Conservation (phyloP, 2,888 invertebrate species). For the Lottia scabra region DNA sequence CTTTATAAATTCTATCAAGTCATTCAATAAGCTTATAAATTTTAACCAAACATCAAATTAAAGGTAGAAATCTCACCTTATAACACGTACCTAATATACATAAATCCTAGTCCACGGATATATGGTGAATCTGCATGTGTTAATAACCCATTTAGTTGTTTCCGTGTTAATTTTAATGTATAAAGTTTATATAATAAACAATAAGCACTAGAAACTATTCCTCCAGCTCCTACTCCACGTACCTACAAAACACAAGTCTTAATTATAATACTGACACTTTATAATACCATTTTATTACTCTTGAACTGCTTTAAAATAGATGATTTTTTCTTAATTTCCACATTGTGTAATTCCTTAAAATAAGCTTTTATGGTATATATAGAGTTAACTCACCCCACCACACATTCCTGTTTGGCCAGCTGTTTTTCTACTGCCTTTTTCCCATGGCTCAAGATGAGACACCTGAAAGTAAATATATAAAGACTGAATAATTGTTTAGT, state of each 20-base stretch:
- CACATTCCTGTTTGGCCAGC: slow-evolving; percentile 99
- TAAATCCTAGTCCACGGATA: slow-evolving; percentile 92
- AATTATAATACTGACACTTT: neutral
- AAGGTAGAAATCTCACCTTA: neutral
- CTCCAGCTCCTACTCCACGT: slow-evolving; percentile 98
- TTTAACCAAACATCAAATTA: too few relatives aligned
- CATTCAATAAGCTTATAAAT: too few relatives aligned
- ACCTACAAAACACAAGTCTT: slow-evolving; percentile 75
- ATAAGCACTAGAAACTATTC: slow-evolving; percentile 99
- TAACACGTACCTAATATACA: slow-evolving; percentile 77
- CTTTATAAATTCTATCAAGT: too few relatives aligned
- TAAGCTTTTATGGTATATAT: too few relatives aligned
- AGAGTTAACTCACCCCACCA: slow-evolving; percentile 95
- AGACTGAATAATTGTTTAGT: neutral
- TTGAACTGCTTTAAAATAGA: too few relatives aligned
- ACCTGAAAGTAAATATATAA: slow-evolving; percentile 70
- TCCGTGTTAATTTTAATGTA: slow-evolving; percentile 94
- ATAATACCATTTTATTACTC: neutral
- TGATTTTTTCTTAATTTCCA: too few relatives aligned
- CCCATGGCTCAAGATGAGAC: slow-evolving; percentile 98
- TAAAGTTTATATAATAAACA: slow-evolving; percentile 98
- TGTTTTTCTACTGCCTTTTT: slow-evolving; percentile 96
- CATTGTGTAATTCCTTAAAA: too few relatives aligned
- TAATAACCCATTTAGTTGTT: slow-evolving; percentile 95
- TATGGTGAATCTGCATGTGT: slow-evolving; percentile 97